Conservation (phyloP, 1,140 invertebrate species). For the Melitaea cinxia region DNA sequence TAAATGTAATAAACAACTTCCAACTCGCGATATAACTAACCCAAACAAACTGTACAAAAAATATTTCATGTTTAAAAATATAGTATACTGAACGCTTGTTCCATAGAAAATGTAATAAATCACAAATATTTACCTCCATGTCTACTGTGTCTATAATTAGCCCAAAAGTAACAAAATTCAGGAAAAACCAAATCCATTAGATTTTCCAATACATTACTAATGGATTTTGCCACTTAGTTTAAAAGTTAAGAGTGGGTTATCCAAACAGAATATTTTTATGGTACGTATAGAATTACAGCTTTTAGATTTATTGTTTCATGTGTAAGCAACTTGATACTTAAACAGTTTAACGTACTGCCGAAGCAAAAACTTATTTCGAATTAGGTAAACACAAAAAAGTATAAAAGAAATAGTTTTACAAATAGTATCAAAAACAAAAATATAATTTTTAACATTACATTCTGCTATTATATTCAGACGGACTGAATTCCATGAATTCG, state of each 20-base stretch:
- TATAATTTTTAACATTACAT: background rate
- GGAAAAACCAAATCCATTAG: background rate
- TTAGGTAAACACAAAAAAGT: too few relatives aligned
- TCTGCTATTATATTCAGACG: too few relatives aligned
- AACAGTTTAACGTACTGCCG: conserved; percentile 1
- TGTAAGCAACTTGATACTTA: conserved; percentile 11
- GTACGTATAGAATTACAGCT: background rate
- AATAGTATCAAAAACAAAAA: background rate
- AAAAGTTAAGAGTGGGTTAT: background rate
- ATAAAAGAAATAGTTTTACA: background rate
- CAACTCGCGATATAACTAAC: too few relatives aligned
- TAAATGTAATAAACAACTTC: too few relatives aligned
- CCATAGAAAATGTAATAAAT: too few relatives aligned
- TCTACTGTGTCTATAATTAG: too few relatives aligned
- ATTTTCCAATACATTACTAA: background rate
- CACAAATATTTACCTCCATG: too few relatives aligned
- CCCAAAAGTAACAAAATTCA: background rate
- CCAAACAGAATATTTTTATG: conserved; percentile 1
- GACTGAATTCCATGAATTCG: too few relatives aligned
- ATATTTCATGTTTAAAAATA: too few relatives aligned
- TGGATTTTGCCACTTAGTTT: background rate
- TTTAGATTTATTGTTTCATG: conserved; percentile 4
- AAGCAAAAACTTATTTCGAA: too few relatives aligned
- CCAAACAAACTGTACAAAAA: too few relatives aligned
- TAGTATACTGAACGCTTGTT: too few relatives aligned